phyloP scores from a whole-genome alignment of 2,113 vertebrate genomes.

The Axis porcinus region DNA sequence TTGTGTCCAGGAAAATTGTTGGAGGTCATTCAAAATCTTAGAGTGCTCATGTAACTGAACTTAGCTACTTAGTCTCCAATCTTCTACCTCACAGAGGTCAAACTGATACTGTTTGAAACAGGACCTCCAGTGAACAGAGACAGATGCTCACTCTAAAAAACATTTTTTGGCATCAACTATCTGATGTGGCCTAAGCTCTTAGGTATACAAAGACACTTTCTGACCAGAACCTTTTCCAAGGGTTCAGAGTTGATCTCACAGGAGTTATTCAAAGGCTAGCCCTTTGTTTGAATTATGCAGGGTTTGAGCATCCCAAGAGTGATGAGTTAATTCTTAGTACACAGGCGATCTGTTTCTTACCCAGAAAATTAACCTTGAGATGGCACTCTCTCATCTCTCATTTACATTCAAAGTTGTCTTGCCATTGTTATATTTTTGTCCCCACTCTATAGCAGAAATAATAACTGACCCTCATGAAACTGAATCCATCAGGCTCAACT shows the following conservation, averaged over 20 bases:
- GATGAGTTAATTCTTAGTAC: background rate
- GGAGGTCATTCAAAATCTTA: background rate
- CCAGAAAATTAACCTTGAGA: background rate
- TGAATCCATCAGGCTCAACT: background rate
- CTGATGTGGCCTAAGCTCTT: background rate
- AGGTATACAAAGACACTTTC: background rate
- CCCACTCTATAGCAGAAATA: background rate
- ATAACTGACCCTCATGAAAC: background rate
- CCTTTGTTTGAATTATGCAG: background rate
- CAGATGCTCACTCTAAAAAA: background rate
- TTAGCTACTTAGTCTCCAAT: background rate
- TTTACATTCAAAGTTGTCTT: background rate
- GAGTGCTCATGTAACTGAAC: background rate
- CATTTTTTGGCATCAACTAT: background rate
- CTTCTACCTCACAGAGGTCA: background rate
- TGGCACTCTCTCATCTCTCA: background rate
- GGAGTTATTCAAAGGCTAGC: background rate
- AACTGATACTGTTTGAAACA: background rate
- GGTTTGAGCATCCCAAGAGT: background rate
- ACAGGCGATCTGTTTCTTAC: background rate
- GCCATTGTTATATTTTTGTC: background rate
- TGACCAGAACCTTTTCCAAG: background rate
- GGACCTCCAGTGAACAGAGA: background rate
- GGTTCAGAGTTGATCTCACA: background rate
- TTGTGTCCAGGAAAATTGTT: background rate